phyloP scores from a whole-genome alignment of 2,888 invertebrate genomes.

The Nephrotoma appendiculata region DNA sequence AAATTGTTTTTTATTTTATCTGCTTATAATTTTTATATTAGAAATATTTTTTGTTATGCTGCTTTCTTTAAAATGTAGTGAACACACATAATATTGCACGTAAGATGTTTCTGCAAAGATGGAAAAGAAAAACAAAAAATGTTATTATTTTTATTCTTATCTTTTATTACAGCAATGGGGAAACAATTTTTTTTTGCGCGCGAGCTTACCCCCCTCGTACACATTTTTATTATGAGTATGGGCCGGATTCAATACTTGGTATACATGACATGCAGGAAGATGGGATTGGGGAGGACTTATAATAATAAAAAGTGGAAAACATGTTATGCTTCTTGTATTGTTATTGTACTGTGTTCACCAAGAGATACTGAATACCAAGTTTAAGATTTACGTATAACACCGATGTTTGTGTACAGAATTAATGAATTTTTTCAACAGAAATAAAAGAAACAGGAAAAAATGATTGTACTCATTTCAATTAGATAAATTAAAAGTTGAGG shows the following conservation, averaged over 20 bases:
- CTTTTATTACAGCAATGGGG: not conserved
- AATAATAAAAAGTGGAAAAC: not conserved
- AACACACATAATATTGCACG: not conserved
- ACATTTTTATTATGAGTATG: not conserved
- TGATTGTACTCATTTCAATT: not conserved
- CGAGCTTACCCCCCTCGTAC: not conserved
- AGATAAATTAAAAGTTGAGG: not conserved
- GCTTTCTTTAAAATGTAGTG: not conserved
- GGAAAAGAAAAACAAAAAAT: not conserved
- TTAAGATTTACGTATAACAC: not conserved
- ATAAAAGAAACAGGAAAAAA: not conserved
- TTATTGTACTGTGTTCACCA: not conserved
- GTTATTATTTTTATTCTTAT: not conserved
- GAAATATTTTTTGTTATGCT: not conserved
- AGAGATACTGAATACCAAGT: not conserved
- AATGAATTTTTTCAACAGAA: not conserved
- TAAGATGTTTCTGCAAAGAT: not conserved
- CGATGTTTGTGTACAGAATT: not conserved
- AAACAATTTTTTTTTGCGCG: not conserved
- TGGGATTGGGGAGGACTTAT: not conserved
- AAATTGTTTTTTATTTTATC: not conserved
- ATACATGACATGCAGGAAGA: not conserved
- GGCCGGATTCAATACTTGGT: not conserved
- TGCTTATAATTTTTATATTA: not conserved
- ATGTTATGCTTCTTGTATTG: not conserved